These are phyloP conservation scores for Scomber japonicus DNA, from an alignment of 2,113 vertebrate species.

Conservation along the genomic window DNA sequence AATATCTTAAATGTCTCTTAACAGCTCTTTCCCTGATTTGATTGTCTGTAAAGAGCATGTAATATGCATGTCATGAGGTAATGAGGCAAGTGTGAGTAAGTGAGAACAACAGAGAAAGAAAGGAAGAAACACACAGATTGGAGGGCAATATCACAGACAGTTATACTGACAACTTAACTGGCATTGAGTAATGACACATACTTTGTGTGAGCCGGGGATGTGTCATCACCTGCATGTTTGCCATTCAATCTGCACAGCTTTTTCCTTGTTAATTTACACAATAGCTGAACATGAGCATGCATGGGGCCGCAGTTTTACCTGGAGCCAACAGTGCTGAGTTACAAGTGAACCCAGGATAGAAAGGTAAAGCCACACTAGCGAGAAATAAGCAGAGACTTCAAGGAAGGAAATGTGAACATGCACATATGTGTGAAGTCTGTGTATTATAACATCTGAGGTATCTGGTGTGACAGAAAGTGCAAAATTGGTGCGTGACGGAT, in stretches of 20 bases:
- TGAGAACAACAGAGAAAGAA: not conserved
- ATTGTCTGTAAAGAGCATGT: not conserved
- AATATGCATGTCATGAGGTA: not conserved
- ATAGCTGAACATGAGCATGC: slow-evolving; percentile 82
- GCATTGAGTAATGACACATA: slow-evolving; percentile 79
- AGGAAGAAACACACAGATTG: not conserved
- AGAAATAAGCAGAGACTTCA: slow-evolving; percentile 41
- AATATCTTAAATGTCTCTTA: slow-evolving; percentile 26
- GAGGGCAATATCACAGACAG: slow-evolving; percentile 49
- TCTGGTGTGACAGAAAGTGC: slow-evolving; percentile 16
- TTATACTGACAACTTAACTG: slow-evolving; percentile 63
- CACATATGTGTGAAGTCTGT: slow-evolving; percentile 28
- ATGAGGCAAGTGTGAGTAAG: not conserved
- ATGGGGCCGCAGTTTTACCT: slow-evolving; percentile 80
- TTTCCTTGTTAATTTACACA: slow-evolving; percentile 86
- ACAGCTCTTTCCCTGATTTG: not conserved
- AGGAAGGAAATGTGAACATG: slow-evolving; percentile 49
- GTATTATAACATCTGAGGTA: slow-evolving; percentile 32
- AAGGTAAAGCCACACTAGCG: slow-evolving; percentile 69
- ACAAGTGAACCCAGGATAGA: slow-evolving; percentile 78
- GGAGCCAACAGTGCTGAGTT: slow-evolving; percentile 83
- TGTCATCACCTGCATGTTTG: slow-evolving; percentile 86
- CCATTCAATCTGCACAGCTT: slow-evolving; percentile 81
- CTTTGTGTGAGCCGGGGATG: slow-evolving; percentile 74
- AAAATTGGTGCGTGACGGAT: slow-evolving; percentile 36